A percentile compares a stretch with the other conserved stretches of the same genome.
Conservation (phyloP, 2,113 vertebrate genomes). For the Cryptotis parvus region DNA sequence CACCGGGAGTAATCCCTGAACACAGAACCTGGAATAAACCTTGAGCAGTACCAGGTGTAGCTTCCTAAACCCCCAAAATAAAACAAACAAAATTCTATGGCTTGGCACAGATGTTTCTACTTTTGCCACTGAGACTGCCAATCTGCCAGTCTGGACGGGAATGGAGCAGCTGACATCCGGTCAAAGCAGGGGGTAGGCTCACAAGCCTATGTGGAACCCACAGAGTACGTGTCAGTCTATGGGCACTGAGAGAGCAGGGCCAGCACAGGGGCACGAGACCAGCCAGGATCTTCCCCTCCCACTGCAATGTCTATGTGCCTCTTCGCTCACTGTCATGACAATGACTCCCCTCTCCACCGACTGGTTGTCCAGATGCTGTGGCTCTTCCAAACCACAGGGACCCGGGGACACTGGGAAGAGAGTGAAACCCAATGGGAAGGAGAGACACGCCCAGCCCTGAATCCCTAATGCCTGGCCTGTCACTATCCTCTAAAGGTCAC, state of each 20-base stretch:
- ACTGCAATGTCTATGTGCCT: not conserved
- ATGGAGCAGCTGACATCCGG: conserved; percentile 10
- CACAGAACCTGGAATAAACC: too few species aligned
- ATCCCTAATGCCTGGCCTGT: too few species aligned
- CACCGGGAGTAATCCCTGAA: not conserved
- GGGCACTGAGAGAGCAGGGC: not conserved
- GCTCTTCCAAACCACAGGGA: not conserved
- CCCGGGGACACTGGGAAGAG: not conserved
- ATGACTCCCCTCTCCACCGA: not conserved
- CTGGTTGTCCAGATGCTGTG: not conserved
- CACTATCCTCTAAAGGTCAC: not conserved
- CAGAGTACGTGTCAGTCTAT: too few species aligned
- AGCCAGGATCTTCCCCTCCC: not conserved
- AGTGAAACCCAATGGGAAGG: not conserved
- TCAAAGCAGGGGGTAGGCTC: too few species aligned
- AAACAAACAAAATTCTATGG: conserved; percentile 50
- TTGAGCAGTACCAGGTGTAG: too few species aligned
- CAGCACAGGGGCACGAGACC: not conserved
- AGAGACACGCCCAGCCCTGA: accelerated
- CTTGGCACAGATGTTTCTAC: conserved; percentile 72
- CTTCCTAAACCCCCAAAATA: too few species aligned
- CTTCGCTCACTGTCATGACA: not conserved
- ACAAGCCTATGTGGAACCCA: too few species aligned
- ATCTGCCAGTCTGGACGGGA: conserved; percentile 62
- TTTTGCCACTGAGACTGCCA: conserved; percentile 69